Percentiles rank a stretch among this genome's conserved stretches.
Evolutionary conservation across 2,888 invertebrate genomes (phyloP).

Genomic region (Plebejus anna): DNA sequence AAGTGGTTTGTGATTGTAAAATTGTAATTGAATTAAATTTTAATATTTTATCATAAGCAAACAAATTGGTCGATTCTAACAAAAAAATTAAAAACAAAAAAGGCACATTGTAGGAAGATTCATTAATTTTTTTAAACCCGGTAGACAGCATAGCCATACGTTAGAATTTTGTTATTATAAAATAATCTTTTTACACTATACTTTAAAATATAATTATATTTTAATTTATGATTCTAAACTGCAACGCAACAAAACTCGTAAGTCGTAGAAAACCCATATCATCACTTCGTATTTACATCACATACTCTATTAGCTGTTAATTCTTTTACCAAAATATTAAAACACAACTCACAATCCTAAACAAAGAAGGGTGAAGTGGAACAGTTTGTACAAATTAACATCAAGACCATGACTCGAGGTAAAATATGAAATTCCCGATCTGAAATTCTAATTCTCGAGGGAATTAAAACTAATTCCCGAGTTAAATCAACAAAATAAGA

Average conservation of each 20-base stretch:
- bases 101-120: no score
- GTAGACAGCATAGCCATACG: no score
- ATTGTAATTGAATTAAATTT: background rate
- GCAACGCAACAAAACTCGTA: no score
- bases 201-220: no score
- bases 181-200: no score
- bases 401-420: slow-evolving; percentile 38
- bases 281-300: background rate
- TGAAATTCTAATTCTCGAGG: slow-evolving; percentile 67
- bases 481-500: slow-evolving; percentile 64
- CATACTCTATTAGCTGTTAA: background rate
- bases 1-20: background rate
- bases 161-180: no score
- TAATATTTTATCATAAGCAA: no score
- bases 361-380: background rate
- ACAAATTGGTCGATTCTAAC: no score
- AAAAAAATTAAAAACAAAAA: background rate
- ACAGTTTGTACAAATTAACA: slow-evolving; percentile 23
- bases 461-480: slow-evolving; percentile 48
- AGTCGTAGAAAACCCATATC: no score
- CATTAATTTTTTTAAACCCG: no score
- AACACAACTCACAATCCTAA: background rate
- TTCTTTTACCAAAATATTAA: background rate
- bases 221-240: no score
- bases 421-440: slow-evolving; percentile 64